These are phyloP conservation scores for Saccostrea echinata DNA, from an alignment of 1,140 invertebrate genomes.

Conservation along the genomic window DNA sequence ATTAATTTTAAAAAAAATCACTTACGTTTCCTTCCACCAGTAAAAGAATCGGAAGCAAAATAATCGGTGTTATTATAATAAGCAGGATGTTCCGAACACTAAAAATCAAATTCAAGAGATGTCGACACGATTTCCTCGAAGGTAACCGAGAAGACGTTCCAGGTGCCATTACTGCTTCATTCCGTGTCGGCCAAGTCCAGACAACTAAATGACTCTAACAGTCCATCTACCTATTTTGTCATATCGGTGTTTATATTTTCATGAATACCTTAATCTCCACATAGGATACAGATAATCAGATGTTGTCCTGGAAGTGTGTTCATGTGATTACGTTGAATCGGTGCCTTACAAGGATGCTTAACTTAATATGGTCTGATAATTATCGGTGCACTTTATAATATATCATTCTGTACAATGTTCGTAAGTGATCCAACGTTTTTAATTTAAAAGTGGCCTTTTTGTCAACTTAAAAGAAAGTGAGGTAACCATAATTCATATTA, in stretches of 20 bases:
- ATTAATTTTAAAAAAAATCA: neutral
- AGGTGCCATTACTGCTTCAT: neutral
- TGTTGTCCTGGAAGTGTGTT: neutral
- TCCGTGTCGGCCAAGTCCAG: neutral
- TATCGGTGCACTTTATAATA: no score
- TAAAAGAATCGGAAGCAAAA: neutral
- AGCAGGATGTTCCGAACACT: neutral
- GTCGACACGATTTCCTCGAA: neutral
- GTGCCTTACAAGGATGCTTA: neutral
- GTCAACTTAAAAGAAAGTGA: no score
- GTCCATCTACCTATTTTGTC: neutral
- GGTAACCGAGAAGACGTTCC: neutral
- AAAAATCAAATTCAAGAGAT: neutral
- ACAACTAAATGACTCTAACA: neutral
- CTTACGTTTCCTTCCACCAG: slow-evolving; percentile 19
- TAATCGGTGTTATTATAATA: neutral
- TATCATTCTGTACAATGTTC: no score
- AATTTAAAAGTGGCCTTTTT: no score
- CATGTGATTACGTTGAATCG: neutral
- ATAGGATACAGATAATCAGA: neutral
- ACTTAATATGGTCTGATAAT: neutral
- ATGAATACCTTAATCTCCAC: neutral
- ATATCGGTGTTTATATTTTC: neutral
- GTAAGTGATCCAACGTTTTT: no score
- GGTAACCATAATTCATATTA: no score